A percentile compares a stretch with the other conserved stretches of the same genome.
Conservation (phyloP, 2,797 vertebrate genomes). For the Pelochelys cantorii region DNA sequence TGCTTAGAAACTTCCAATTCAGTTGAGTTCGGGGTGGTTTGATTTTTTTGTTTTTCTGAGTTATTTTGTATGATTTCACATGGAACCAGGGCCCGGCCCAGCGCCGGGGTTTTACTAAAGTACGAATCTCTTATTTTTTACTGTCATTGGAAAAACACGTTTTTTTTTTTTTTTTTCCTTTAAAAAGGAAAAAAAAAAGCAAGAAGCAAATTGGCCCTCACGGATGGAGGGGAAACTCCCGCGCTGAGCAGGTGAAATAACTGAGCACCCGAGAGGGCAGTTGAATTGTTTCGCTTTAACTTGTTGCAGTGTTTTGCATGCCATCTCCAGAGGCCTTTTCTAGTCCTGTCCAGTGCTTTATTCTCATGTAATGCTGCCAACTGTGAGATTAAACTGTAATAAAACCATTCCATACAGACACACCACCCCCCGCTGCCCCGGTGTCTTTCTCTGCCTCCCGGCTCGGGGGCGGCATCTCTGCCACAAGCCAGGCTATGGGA, state of each 20-base stretch:
- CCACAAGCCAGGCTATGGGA: accelerated
- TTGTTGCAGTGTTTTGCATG: constrained; percentile 85
- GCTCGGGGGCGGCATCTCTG: not conserved
- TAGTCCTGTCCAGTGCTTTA: constrained; percentile 84
- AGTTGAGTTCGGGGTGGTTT: not conserved
- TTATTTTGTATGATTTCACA: constrained; percentile 77
- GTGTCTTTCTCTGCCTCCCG: not conserved
- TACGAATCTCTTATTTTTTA: constrained; percentile 85
- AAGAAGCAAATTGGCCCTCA: constrained; percentile 46
- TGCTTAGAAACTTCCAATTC: constrained; percentile 69
- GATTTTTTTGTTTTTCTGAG: constrained; percentile 39
- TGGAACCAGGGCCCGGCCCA: constrained; percentile 74
- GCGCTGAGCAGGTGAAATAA: not conserved
- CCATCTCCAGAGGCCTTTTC: constrained; percentile 83
- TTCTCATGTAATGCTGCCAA: constrained; percentile 83
- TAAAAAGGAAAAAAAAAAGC: not conserved
- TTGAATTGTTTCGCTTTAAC: constrained; percentile 82
- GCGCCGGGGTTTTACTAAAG: constrained; percentile 83
- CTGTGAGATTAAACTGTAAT: constrained; percentile 86
- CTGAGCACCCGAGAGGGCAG: constrained; percentile 35
- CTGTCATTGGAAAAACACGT: constrained; percentile 69
- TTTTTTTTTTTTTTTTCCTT: no score
- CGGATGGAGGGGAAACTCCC: constrained; percentile 42
- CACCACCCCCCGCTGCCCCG: not conserved
- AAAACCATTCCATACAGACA: constrained; percentile 80